These are phyloP conservation scores for Callyntrura sp. DNA, from an alignment of 2,888 invertebrate genomes.

Conservation along the genomic window DNA sequence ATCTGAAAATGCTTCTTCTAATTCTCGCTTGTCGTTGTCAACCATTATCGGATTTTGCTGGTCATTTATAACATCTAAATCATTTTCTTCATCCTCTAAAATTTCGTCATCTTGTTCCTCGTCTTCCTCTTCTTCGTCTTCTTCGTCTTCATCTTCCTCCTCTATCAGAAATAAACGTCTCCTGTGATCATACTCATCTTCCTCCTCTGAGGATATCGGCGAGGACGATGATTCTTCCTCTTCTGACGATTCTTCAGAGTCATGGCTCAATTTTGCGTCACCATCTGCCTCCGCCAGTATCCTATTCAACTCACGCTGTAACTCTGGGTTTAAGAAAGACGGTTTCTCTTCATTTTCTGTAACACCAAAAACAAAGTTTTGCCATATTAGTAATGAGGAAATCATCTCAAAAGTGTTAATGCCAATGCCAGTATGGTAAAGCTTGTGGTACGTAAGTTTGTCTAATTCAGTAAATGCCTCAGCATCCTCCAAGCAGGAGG, in stretches of 20 bases:
- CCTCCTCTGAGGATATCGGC: slow-evolving; percentile 71
- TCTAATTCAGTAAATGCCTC: not conserved
- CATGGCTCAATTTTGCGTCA: slow-evolving; percentile 64
- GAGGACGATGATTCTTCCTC: slow-evolving; percentile 55
- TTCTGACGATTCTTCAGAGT: slow-evolving; percentile 64
- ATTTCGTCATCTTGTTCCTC: slow-evolving; percentile 29
- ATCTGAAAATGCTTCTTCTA: slow-evolving; percentile 65
- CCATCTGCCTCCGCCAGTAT: slow-evolving; percentile 72
- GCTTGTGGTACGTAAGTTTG: not conserved
- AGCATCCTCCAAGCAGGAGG: too few relatives aligned
- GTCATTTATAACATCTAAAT: slow-evolving; percentile 54
- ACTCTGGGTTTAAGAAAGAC: slow-evolving; percentile 68
- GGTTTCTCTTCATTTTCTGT: slow-evolving; percentile 67
- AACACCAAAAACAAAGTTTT: slow-evolving; percentile 49
- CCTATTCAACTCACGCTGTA: slow-evolving; percentile 73
- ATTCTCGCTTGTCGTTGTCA: slow-evolving; percentile 59
- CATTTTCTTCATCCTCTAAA: slow-evolving; percentile 26
- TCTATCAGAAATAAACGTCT: slow-evolving; percentile 65
- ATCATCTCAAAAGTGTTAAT: not conserved
- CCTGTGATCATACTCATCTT: slow-evolving; percentile 68
- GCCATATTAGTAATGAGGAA: not conserved
- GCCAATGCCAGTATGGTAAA: not conserved
- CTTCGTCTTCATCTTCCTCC: slow-evolving; percentile 55
- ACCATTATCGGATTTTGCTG: slow-evolving; percentile 38
- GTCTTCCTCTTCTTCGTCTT: slow-evolving; percentile 50